phyloP scores from a whole-genome alignment of 1,140 invertebrate genomes.

The Parapsyche elsis region DNA sequence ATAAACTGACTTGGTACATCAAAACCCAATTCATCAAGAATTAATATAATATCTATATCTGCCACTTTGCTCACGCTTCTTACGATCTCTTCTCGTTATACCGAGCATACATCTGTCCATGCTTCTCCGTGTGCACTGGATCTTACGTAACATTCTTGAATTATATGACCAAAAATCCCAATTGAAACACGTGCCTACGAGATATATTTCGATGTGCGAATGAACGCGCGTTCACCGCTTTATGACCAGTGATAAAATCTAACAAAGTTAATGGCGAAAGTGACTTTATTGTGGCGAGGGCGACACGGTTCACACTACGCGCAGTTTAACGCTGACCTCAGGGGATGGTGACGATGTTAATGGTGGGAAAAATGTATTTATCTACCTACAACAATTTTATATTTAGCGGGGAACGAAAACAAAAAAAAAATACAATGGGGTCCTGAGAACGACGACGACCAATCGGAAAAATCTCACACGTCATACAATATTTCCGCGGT shows the following conservation, averaged over 20 bases:
- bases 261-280: slow-evolving; percentile 19
- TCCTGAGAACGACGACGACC: no score
- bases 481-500: no score
- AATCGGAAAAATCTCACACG: no score
- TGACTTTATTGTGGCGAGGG: slow-evolving; percentile 29
- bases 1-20: background rate
- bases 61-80: no score
- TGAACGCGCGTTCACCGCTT: background rate
- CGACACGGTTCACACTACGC: slow-evolving; percentile 21
- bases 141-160: background rate
- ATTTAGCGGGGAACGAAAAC: no score
- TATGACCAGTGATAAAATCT: slow-evolving; percentile 23
- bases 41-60: background rate
- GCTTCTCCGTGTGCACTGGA: no score
- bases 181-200: background rate
- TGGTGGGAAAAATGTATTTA: slow-evolving; percentile 7
- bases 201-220: background rate
- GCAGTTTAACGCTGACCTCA: slow-evolving; percentile 22
- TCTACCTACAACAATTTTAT: background rate
- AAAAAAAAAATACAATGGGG: no score
- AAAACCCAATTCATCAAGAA: no score
- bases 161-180: background rate
- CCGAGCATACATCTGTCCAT: no score
- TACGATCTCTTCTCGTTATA: no score
- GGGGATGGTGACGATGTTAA: background rate